phyloP scores from a whole-genome alignment of 2,888 invertebrate species.

The Caenorhabditis sp. region DNA sequence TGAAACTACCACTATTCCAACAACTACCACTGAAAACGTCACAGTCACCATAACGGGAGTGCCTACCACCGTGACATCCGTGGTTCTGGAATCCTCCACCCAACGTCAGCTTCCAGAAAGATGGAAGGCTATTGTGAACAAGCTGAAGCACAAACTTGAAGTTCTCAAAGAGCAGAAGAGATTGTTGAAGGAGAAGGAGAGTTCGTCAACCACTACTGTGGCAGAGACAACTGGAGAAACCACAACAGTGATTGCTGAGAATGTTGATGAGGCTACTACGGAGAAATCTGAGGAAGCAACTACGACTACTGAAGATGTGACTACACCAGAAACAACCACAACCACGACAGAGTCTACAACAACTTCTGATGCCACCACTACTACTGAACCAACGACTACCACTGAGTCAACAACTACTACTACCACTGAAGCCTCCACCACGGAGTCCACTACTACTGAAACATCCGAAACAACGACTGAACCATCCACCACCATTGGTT shows the following conservation, averaged over 20 bases:
- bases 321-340: slow-evolving; percentile 1
- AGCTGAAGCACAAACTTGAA: slow-evolving; percentile 69
- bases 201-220: slow-evolving; percentile 13
- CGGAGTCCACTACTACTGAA: slow-evolving; percentile 17
- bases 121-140: slow-evolving; percentile 68
- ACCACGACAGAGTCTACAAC: not conserved
- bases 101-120: slow-evolving; percentile 54
- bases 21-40: slow-evolving; percentile 20
- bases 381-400: slow-evolving; percentile 4
- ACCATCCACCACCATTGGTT: not conserved
- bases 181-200: slow-evolving; percentile 49
- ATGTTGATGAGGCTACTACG: slow-evolving; percentile 34
- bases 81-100: slow-evolving; percentile 24
- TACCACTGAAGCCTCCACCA: slow-evolving; percentile 1
- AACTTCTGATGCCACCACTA: slow-evolving; percentile 19
- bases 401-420: slow-evolving; percentile 8
- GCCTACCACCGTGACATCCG: not conserved
- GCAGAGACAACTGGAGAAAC: slow-evolving; percentile 3
- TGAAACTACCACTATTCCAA: not conserved
- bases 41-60: not conserved
- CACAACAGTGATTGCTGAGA: slow-evolving; percentile 50
- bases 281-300: not conserved
- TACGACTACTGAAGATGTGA: slow-evolving; percentile 3
- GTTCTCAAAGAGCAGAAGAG: slow-evolving; percentile 67
- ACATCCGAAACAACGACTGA: slow-evolving; percentile 15